A percentile compares a stretch with the other conserved stretches of the same genome.
Evolutionary conservation across 2,113 vertebrate genomes (phyloP).

Genomic region (Mesembrinibis cayennensis): DNA sequence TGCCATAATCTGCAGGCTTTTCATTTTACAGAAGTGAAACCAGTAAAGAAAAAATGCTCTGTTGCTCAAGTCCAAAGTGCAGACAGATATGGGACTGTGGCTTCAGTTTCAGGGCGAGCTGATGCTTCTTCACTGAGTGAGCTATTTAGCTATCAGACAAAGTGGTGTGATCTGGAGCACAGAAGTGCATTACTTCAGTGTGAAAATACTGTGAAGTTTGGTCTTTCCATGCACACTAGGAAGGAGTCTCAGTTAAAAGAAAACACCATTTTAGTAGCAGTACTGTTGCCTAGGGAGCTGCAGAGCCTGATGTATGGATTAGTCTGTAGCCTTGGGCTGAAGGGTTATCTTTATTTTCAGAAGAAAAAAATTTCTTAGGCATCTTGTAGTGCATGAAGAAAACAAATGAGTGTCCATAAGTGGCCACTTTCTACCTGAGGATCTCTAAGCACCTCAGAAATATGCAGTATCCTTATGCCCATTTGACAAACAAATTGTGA

Average conservation of each 20-base stretch:
- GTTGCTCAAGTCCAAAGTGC: neutral
- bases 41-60: conserved; percentile 31
- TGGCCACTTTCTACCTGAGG: neutral
- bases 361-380: neutral
- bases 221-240: neutral
- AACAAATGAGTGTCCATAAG: neutral
- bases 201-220: neutral
- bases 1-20: conserved; percentile 21
- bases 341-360: neutral
- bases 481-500: neutral
- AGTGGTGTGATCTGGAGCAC: neutral
- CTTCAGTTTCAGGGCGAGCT: neutral
- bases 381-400: neutral
- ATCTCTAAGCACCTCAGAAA: neutral
- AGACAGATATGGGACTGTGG: neutral
- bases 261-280: neutral
- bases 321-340: neutral
- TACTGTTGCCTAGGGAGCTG: neutral
- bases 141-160: neutral
- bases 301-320: neutral
- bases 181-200: neutral
- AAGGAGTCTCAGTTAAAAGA: neutral
- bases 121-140: neutral
- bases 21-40: conserved; percentile 51
- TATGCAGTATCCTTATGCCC: neutral